A percentile compares a stretch with the other conserved stretches of the same genome.
Conservation (phyloP, 2,113 vertebrate species). For the Nothobranchius kuhntae region DNA sequence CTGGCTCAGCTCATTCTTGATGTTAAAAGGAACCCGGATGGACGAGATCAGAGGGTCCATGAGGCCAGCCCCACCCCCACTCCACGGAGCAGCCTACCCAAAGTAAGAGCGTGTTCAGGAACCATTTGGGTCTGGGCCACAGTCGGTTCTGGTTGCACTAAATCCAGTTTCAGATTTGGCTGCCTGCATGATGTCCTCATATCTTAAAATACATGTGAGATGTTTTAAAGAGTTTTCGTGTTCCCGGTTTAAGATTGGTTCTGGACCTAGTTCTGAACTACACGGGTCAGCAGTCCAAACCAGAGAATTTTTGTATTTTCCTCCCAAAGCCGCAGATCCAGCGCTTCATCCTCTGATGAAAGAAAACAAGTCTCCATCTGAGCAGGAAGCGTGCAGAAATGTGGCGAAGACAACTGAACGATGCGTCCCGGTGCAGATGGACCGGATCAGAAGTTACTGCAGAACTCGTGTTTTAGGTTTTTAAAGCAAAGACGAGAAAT, state of each 20-base stretch:
- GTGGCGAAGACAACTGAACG: not conserved
- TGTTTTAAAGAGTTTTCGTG: too few relatives aligned
- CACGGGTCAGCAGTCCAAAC: too few relatives aligned
- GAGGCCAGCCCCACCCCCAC: slow-evolving; percentile 83
- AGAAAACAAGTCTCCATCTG: not conserved
- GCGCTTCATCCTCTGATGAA: not conserved
- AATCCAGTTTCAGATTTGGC: too few relatives aligned
- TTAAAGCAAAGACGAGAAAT: not conserved
- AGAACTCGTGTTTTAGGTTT: not conserved
- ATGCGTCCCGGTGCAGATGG: not conserved
- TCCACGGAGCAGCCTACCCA: slow-evolving; percentile 81
- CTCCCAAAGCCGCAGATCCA: not conserved
- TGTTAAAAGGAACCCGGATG: slow-evolving; percentile 80
- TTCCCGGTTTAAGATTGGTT: too few relatives aligned
- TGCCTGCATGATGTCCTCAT: too few relatives aligned
- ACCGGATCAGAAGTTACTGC: too few relatives aligned
- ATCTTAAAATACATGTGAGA: too few relatives aligned
- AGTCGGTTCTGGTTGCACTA: too few relatives aligned
- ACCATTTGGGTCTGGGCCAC: too few relatives aligned
- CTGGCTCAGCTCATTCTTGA: slow-evolving; percentile 92
- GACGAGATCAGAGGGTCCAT: slow-evolving; percentile 7
- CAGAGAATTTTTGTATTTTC: too few relatives aligned
- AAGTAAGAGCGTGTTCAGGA: slow-evolving; percentile 72
- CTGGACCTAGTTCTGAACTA: too few relatives aligned
- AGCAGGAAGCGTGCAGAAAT: not conserved